Percentiles rank a stretch among this genome's conserved stretches.
These are phyloP conservation scores for Acleris holmiana DNA, from an alignment of 2,888 invertebrate species.

Conservation along the genomic window DNA sequence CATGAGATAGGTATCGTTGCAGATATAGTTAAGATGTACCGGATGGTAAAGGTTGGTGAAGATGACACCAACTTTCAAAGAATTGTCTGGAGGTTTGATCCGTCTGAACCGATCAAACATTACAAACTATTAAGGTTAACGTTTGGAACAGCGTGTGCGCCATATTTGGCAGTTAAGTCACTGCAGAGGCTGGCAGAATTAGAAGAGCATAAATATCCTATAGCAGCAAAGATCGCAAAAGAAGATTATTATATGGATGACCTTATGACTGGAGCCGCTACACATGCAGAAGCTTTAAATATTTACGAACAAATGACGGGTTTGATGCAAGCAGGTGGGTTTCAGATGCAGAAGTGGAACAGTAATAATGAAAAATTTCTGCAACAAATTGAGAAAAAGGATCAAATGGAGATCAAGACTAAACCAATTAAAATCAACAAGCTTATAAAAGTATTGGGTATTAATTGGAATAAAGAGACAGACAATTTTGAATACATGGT, in stretches of 20 bases:
- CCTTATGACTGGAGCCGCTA: slow-evolving; percentile 39
- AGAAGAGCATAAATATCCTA: slow-evolving; percentile 28
- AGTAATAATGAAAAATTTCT: slow-evolving; percentile 33
- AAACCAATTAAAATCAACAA: slow-evolving; percentile 36
- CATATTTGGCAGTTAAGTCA: slow-evolving; percentile 16
- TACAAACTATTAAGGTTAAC: slow-evolving; percentile 8
- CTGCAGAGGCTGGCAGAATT: slow-evolving; percentile 35
- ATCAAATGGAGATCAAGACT: slow-evolving; percentile 9
- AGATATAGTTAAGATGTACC: slow-evolving; percentile 22
- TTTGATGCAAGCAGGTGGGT: slow-evolving; percentile 41
- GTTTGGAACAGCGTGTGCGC: slow-evolving; percentile 13
- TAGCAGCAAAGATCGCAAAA: slow-evolving; percentile 36
- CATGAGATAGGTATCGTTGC: not conserved
- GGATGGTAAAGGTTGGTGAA: slow-evolving; percentile 17
- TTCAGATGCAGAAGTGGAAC: slow-evolving; percentile 43
- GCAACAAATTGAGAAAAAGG: not conserved
- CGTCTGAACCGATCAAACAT: slow-evolving; percentile 3
- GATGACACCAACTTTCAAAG: slow-evolving; percentile 9
- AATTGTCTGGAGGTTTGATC: slow-evolving; percentile 6
- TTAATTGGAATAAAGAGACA: slow-evolving; percentile 44
- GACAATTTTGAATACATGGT: slow-evolving; percentile 42
- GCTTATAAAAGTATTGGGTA: slow-evolving; percentile 43
- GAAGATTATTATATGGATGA: slow-evolving; percentile 41
- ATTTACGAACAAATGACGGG: slow-evolving; percentile 40
- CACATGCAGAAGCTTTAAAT: slow-evolving; percentile 37